Evolutionary conservation across 2,113 vertebrate genomes (phyloP).

Genomic region (Xenopus laevis): DNA sequence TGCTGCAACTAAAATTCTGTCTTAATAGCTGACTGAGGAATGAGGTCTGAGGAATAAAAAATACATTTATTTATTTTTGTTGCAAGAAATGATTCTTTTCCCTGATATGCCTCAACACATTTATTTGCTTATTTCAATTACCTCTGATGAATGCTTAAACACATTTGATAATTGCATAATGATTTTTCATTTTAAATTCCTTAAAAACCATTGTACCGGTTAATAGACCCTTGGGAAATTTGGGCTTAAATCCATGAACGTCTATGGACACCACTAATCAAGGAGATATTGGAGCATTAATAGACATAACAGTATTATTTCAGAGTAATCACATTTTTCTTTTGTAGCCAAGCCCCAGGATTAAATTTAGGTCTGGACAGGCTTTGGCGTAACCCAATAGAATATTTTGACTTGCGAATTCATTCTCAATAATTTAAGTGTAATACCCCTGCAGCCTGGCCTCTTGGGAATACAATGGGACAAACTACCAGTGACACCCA

Average conservation of each 20-base stretch:
- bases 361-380: constrained; percentile 59
- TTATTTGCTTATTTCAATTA: constrained; percentile 16
- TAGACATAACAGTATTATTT: constrained; percentile 65
- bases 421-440: constrained; percentile 27
- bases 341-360: constrained; percentile 41
- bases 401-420: constrained; percentile 53
- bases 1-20: too few species aligned
- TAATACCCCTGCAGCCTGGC: not conserved
- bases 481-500: constrained; percentile 5
- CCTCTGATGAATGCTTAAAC: not conserved
- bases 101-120: constrained; percentile 2
- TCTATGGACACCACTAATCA: constrained; percentile 68
- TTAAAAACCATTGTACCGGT: constrained; percentile 59
- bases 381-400: constrained; percentile 59
- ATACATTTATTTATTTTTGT: too few species aligned
- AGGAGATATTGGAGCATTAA: constrained; percentile 67
- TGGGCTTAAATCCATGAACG: constrained; percentile 70
- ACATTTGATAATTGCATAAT: constrained; percentile 22
- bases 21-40: too few species aligned
- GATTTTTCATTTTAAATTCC: constrained; percentile 70
- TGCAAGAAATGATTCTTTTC: too few species aligned
- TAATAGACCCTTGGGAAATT: constrained; percentile 72
- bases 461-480: not conserved
- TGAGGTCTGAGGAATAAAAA: too few species aligned
- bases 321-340: constrained; percentile 21